Evolutionary conservation across 2,888 invertebrate species (phyloP), one percentile per base, ranked within the genome.

Genomic region (Antheraea yamamai): DNA sequence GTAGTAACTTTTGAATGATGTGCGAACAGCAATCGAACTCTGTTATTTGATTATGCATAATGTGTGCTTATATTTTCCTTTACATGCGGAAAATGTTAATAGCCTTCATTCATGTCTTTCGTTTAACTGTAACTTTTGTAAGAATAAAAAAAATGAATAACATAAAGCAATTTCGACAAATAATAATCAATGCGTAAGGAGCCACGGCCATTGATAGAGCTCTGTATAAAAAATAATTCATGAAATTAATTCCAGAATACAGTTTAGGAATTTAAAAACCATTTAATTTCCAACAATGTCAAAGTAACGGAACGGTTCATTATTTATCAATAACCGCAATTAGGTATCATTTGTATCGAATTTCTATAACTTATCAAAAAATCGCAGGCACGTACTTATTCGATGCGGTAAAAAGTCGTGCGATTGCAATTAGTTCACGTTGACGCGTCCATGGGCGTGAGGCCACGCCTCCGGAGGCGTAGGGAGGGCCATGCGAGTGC

Each of bases 281-380:
- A 8, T 61, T 23, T 61, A n/a, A 61, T 61, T 23, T 61, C 61
- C 16, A 39, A 70, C 20, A 35, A 12, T 39, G 39, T 70, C 20
- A 70, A 23, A 23, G 6, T 14, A 7, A 20, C n/a, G 20, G 39
- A 39, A 75, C 71, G 72, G 47, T 72, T 72, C 74, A 74, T 75
- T 75, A 75, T 81, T 83, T 90, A 91, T 93, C 91, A 89, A 92
- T 92, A 89, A 91, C 89, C 83, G 87, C 89, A 91, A 93, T 93
- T 92, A 92, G 86, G 73, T 73, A 39, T 73, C 73, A 55, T 73
- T 55, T 47, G 73, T 70, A 47, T 47, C 12, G 47, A 47, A 47
- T 47, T 47, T 47, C 47, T 47, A 47, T 47, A 47, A 47, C 12
- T 47, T 47, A 47, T 47, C 39, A 70, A 73, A 75, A 75, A 26